Evolutionary conservation across 2,888 invertebrate species (phyloP), one percentile per base, ranked within the genome.

Genomic region (Cantharis lateralis): DNA sequence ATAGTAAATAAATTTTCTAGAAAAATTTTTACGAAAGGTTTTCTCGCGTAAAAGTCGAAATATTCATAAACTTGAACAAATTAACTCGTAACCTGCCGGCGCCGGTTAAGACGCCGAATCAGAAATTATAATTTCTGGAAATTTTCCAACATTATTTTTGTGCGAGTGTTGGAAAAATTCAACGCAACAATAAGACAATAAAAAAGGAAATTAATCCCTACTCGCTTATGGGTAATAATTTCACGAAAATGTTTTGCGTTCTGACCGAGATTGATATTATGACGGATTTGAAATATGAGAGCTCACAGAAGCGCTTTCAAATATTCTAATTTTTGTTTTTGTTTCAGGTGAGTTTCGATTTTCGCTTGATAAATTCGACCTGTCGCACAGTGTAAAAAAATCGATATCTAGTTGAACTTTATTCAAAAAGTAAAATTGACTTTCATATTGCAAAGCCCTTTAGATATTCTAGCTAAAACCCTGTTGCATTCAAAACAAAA

Each of bases 301-400:
- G n/a, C n/a, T 48, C 32, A n/a, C 32, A 3, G 4, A 48, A 48
- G 32, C 32, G 32, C n/a, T 48, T 48, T 48, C 48, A 2, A 48
- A 48, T n/a, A 48, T 48, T 48, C n/a, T 48, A 48, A 48, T 48
- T 48, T 48, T 48, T 48, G 48, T 13, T 66, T 66, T 66, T 66
- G 64, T 66, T 66, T 66, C 20, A 66, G 64, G 64, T 66, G 64
- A 66, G 64, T 66, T 63, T 18, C 64, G 64, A 66, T 48, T 48
- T 48, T 48, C 7, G 7, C 48, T 48, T 48, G 48, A 48, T 48
- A 48, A 48, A 48, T 48, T 48, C n/a, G 48, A 48, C 48, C 48
- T 48, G 48, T 13, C 32, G 10, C n/a, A n/a, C n/a, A n/a, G n/a
- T n/a, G n/a, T n/a, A n/a, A n/a, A n/a, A n/a, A n/a, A n/a, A n/a